Base-by-base conservation (phyloP, 2,113 vertebrate genomes). In the Hippocampus zosterae region DNA sequence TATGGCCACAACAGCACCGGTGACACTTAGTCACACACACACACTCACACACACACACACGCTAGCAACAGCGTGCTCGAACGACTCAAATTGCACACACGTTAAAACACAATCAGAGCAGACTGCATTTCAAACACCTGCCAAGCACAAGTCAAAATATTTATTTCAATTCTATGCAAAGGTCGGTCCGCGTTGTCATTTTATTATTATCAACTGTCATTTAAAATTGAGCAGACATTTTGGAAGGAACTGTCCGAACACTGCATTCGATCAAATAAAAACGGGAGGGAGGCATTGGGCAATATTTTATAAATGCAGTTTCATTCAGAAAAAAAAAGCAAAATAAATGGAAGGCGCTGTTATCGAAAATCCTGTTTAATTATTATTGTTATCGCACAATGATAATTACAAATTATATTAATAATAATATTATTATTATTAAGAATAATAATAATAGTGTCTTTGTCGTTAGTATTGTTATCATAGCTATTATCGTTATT, bases 1-100 rank as follows among this genome's bases (percentile, higher is more conserved):
- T 82, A 60, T 87, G 81, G 70, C 70, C 90, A 91, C 79, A 89
- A 81, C 80, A 91, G 89, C 84, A 83, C 10, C 61, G 67, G 68
- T 52, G 61, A 73, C 73, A 84, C 73, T 70, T 48, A 59, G 12
- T 57, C 1, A 60, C 69, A 56, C 8, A 29, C 66, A 69, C 52
- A 40, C 59, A 5, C 15, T 0, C 15, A 48, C 5, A 13, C 15
- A 5, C 33, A 33, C 33, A 33, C 33, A 33, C 33, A 10, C 53
- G 10, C 2, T 7, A 23, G n/a, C 53, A 23, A 3, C 53, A 23
- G 53, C 55, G 23, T 56, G 25, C 5, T 52, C 48, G 8, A 6
- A 21, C 48, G 18, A 52, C 25, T 57, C 56, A 29, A 57, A 57
- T 15, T 29, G 25, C 56, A 57, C 56, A 57, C 56, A 27, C 25